Evolutionary conservation across 2,113 vertebrate genomes (phyloP).

Genomic region (Cavia porcellus): DNA sequence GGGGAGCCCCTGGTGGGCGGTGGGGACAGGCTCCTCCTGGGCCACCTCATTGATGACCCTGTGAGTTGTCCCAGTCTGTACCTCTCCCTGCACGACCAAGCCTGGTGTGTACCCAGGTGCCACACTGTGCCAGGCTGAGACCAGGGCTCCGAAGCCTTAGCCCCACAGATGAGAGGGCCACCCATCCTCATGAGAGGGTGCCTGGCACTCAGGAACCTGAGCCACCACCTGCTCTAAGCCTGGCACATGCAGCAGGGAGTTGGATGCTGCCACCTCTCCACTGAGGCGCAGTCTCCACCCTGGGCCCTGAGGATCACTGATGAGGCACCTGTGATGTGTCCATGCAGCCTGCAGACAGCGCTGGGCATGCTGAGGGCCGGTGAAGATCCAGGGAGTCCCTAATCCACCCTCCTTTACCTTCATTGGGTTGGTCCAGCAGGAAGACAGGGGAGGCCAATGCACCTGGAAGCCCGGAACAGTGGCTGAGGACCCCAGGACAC

Average conservation of each 20-base stretch:
- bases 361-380: not conserved
- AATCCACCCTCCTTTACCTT: not conserved
- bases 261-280: not conserved
- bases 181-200: too few relatives aligned
- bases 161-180: not conserved
- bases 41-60: too few relatives aligned
- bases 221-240: not conserved
- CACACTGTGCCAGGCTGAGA: not conserved
- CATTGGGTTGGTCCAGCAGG: not conserved
- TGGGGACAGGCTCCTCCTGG: not conserved
- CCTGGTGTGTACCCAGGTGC: not conserved
- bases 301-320: not conserved
- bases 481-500: too few relatives aligned
- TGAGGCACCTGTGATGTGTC: too few relatives aligned
- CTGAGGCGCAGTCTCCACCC: not conserved
- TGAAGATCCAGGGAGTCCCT: not conserved
- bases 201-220: not conserved
- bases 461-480: too few relatives aligned
- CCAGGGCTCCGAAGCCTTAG: not conserved
- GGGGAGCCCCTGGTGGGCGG: fast-evolving
- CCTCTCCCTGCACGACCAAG: not conserved
- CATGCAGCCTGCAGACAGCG: not conserved
- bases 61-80: not conserved
- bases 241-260: not conserved
- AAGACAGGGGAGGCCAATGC: too few relatives aligned